Base-by-base conservation (phyloP, 2,113 vertebrate species). In the Delphinapterus leucas region DNA sequence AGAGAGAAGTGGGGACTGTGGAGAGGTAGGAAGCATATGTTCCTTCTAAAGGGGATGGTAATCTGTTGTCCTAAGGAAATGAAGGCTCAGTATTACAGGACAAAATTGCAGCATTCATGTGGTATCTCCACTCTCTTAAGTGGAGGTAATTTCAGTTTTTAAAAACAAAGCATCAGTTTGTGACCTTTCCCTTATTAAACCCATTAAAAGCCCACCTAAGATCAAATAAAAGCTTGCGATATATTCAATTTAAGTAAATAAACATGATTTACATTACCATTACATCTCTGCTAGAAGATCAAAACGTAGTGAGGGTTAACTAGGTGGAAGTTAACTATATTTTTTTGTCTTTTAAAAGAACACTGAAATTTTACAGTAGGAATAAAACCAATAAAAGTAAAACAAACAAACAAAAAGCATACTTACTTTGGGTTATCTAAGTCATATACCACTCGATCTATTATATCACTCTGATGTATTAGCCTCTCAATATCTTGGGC, bases 401-500 rank as follows among this genome's bases (percentile, higher is more conserved):
- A 77, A 92, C 38, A 44, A 47, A 47, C 7, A 65, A 81, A 55
- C 9, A 61, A 95, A 85, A 81, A 65, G 38, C 33, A 93, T 33
- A 97, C 99, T 99, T 97, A 99, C 99, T 99, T 99, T 21, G 98
- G 97, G 98, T 99, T 98, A 98, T 99, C 99, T 90, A 99, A 98
- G 96, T 99, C 99, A 97, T 99, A 99, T 12, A 99, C 99, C 84
- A 99, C 99, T 99, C 99, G 99, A 98, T 99, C 99, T 98, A 99
- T 98, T 92, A 99, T 99, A 93, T 99, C 99, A 97, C 98, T 99
- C n/a, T 99, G 99, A 98, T 99, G 99, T 98, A 99, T 99, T 96
- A 99, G 98, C 93, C 99, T 99, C 98, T 99, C 99, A 92, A 99
- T 99, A 98, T 99, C 99, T 98, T 99, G 99, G 97, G 99, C 99